Evolutionary conservation across 2,113 vertebrate species (phyloP), one percentile per base, ranked within the genome.

Genomic region (Peucedramus taeniatus): DNA sequence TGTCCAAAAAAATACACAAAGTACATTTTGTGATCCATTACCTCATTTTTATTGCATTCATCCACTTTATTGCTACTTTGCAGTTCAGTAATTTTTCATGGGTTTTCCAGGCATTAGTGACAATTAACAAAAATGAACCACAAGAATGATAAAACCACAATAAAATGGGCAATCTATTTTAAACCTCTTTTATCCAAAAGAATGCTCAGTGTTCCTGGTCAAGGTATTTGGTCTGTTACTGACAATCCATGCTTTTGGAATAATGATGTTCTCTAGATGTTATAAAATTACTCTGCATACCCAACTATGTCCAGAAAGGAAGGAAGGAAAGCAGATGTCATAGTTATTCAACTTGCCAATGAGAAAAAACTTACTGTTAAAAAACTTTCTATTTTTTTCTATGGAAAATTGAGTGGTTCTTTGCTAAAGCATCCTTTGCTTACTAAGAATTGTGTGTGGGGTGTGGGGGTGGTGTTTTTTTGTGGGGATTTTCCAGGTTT

Each of bases 1-100:
- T 94, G 64, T 68, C n/a, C 65, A 89, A 94, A 96, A 71, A 93
- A 96, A 94, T 71, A 56, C 2, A 1, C 39, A 83, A 88, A 96
- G 93, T 45, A 90, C 85, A 87, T 87, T 95, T 95, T 75, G 56
- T 82, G 31, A 94, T 83, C 56, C 76, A 87, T 96, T 95, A 90
- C 72, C 68, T 93, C 60, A 69, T 88, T 95, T 96, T 96, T 93
- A 92, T 87, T 94, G 26, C 45, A 64, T 60, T 78, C 88, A 60
- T 89, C 15, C 50, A 56, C 17, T 97, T 94, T 88, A 96, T 68
- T 90, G 44, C 64, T 87, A n/a, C 33, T 92, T 93, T 93, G 23
- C 80, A 64, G 53, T 69, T 94, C 72, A 79, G 31, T 75, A 84
- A 75, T 64, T 92, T 94, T 54, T 77, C 72, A 71, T 60, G 42